These are phyloP conservation scores for Nymphalis io DNA, from an alignment of 1,140 invertebrate genomes.

Conservation along the genomic window DNA sequence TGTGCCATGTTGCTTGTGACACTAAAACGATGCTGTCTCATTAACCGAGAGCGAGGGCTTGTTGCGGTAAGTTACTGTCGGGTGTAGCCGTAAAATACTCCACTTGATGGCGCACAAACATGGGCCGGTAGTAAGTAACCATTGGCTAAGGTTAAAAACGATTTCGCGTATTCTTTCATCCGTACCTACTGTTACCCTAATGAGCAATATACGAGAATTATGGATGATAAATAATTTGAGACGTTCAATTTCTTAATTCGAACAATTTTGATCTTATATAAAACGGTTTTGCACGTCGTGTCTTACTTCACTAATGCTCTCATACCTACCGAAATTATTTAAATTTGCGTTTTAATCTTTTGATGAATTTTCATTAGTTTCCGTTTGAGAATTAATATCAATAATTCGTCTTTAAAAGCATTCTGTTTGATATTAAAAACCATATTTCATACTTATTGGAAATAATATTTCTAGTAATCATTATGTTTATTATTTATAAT, in stretches of 20 bases:
- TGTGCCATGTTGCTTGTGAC: constrained; percentile 55
- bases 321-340: not conserved
- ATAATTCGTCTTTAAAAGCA: no score
- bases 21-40: constrained; percentile 68
- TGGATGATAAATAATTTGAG: constrained; percentile 26
- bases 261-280: constrained; percentile 2
- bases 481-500: no score
- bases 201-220: constrained; percentile 45
- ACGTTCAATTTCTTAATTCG: constrained; percentile 55
- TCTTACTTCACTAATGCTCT: not conserved
- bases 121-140: constrained; percentile 27
- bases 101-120: constrained; percentile 68
- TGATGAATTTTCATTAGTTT: no score
- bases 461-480: no score
- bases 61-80: constrained; percentile 70
- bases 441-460: no score
- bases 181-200: constrained; percentile 40
- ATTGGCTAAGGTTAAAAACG: constrained; percentile 21
- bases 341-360: not conserved
- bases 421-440: no score
- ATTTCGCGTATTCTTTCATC: constrained; percentile 42
- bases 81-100: constrained; percentile 61
- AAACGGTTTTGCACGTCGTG: constrained; percentile 8
- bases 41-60: constrained; percentile 63
- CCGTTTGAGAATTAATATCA: no score